These are phyloP conservation scores for Sphenodon punctatus DNA, from an alignment of 2,797 vertebrate species.

Conservation along the genomic window DNA sequence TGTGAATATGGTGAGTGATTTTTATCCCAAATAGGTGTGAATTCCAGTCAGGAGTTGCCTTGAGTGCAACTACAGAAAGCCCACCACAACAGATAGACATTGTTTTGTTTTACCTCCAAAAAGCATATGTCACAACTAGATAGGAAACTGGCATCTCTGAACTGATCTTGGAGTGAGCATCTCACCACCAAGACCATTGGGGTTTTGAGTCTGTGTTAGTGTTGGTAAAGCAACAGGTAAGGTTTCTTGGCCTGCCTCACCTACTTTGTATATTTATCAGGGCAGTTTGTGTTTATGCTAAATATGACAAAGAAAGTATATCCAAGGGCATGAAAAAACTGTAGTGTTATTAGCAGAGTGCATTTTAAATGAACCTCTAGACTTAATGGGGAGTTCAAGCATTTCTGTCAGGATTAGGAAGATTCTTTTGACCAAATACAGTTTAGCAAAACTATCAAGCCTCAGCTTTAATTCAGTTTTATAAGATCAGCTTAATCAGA, in stretches of 20 bases:
- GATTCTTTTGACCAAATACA: neutral
- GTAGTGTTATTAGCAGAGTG: neutral
- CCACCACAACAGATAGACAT: too few species aligned
- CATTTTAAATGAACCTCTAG: rapidly evolving
- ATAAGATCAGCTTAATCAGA: neutral
- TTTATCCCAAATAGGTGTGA: too few species aligned
- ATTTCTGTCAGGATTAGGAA: neutral
- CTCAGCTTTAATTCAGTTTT: neutral
- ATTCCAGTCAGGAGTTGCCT: too few species aligned
- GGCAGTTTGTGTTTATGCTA: neutral
- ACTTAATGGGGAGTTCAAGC: neutral
- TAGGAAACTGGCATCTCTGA: neutral
- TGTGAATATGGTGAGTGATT: neutral
- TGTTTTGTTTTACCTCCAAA: neutral
- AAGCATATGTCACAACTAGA: neutral
- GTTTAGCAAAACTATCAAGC: neutral
- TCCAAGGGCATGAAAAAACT: neutral
- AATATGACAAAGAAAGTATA: neutral
- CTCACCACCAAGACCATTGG: neutral
- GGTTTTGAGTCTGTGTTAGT: neutral
- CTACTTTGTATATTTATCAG: neutral
- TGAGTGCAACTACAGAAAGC: neutral
- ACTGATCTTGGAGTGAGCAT: neutral
- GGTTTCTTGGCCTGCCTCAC: neutral
- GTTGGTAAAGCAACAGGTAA: neutral